Evolutionary conservation across 2,888 invertebrate genomes (phyloP), one percentile per base, ranked within the genome.

Genomic region (Colostygia pectinataria): DNA sequence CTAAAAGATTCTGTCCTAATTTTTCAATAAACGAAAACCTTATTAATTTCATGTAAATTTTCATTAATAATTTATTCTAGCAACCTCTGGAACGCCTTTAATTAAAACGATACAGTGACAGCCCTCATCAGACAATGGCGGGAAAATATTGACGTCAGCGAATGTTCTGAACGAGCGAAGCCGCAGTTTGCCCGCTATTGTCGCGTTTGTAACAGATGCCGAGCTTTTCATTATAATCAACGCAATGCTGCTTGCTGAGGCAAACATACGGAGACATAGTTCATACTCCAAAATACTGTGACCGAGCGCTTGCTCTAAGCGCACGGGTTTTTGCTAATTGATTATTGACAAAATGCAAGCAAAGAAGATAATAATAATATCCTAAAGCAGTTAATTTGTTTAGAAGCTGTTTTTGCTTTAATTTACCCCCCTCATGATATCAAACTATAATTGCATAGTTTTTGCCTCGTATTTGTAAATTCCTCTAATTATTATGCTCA

Each of bases 111-210:
- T 38, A 49, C 38, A 46, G 44, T 53, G 68, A 51, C 73, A 78
- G 61, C 79, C 79, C 77, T 79, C 13, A 39, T 40, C 45, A 61
- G 61, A 76, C 74, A 78, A 77, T 74, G 71, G 67, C 74, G 72
- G 75, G 72, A 74, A 71, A 78, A 77, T 72, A 69, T 71, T 74
- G 72, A 74, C 73, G 74, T 74, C 68, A 71, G 55, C 64, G 63
- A 63, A 55, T 44, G 55, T 57, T 57, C 51, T 50, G 55, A 55
- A 49, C 47, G 53, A 55, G 43, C 43, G 46, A 36, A 34, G 34
- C 47, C 47, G 34, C 47, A 47, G 47, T 40, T 47, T 40, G 29
- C 28, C 46, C 40, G 20, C 47, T 23, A 40, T 47, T 47, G 47
- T 47, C 28, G 32, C 38, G 37, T 45, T 45, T 29, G 40, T 40